Percentiles rank a stretch among this genome's conserved stretches.
Conservation (phyloP, 1,140 invertebrate species). For the Idris sp. region DNA sequence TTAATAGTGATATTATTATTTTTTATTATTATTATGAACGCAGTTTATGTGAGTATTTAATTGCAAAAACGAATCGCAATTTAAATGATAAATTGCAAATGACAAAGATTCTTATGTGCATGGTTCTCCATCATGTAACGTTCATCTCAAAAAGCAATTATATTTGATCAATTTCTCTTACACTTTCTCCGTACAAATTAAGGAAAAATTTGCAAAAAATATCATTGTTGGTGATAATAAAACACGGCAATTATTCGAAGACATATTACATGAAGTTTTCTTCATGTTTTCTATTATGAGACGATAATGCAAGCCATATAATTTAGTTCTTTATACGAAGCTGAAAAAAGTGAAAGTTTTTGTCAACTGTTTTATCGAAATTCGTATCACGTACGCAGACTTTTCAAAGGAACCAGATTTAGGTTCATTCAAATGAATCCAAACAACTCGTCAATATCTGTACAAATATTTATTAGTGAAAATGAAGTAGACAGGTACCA, state of each 20-base stretch:
- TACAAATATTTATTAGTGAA: constrained; percentile 24
- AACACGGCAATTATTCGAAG: constrained; percentile 21
- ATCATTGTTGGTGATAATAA: constrained; percentile 41
- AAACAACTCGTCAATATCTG: constrained; percentile 10
- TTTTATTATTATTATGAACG: no score
- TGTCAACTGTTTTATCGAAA: constrained; percentile 11
- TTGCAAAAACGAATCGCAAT: constrained; percentile 23
- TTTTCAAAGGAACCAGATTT: constrained; percentile 12
- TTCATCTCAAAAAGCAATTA: constrained; percentile 36
- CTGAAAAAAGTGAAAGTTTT: constrained; percentile 30
- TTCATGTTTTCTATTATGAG: not conserved
- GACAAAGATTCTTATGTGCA: constrained; percentile 20
- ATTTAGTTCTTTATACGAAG: not conserved
- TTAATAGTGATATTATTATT: no score
- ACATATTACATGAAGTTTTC: constrained; percentile 8
- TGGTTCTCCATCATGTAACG: constrained; percentile 22
- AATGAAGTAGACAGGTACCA: constrained; percentile 9
- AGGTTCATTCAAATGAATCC: constrained; percentile 3
- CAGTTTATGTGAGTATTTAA: no score
- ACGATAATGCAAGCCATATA: not conserved
- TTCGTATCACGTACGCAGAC: constrained; percentile 5
- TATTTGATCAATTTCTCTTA: constrained; percentile 60
- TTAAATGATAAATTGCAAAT: constrained; percentile 58
- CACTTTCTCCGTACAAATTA: constrained; percentile 32
- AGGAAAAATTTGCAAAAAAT: constrained; percentile 23